phyloP scores from a whole-genome alignment of 2,113 vertebrate genomes.

The Pycnonotus jocosus region DNA sequence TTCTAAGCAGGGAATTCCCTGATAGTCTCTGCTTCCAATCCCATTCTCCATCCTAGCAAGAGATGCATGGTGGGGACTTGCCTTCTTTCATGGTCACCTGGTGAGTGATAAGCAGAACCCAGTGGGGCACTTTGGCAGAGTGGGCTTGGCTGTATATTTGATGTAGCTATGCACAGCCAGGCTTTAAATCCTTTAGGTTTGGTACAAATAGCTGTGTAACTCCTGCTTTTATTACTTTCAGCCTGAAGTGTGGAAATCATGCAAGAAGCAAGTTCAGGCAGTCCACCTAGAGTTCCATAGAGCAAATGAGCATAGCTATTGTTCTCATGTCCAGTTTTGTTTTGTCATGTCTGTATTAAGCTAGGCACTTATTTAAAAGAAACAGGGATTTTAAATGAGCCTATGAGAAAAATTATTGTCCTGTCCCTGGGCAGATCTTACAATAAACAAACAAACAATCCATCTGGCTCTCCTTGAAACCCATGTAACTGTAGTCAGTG shows the following conservation, averaged over 20 bases:
- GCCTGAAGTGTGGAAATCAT: not conserved
- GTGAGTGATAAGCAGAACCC: not conserved
- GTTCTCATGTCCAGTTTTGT: not conserved
- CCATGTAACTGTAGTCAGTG: not conserved
- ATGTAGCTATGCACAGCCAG: not conserved
- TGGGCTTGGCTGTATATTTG: not conserved
- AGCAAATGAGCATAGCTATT: not conserved
- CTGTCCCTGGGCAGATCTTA: not conserved
- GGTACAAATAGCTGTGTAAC: not conserved
- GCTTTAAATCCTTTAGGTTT: not conserved
- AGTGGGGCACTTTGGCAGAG: not conserved
- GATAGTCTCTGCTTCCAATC: not conserved
- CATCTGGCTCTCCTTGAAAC: not conserved
- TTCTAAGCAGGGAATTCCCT: not conserved
- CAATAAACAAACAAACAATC: not conserved
- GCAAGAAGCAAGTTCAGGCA: not conserved
- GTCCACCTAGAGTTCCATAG: not conserved
- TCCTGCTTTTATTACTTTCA: not conserved
- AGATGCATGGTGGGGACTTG: not conserved
- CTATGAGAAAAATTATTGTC: not conserved
- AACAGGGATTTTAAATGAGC: not conserved
- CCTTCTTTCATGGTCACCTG: not conserved
- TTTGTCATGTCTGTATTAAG: not conserved
- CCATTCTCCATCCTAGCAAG: not conserved
- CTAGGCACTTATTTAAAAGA: not conserved